These are phyloP conservation scores for Crioceris asparagi DNA, from an alignment of 2,888 invertebrate species.

Conservation along the genomic window DNA sequence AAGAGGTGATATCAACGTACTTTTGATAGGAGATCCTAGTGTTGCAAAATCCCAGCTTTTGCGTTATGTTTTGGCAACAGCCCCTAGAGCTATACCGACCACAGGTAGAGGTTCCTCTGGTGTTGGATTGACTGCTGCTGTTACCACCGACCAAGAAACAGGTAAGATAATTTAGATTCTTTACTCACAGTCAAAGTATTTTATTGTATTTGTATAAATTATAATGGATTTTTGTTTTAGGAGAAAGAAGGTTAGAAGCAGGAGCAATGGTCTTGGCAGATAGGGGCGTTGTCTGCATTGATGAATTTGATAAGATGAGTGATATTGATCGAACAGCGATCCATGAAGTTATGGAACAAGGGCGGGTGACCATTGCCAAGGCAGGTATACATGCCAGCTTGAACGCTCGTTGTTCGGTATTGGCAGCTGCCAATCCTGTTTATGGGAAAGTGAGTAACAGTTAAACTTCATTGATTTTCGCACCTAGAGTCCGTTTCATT, in stretches of 20 bases:
- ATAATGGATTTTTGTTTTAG: conserved; percentile 37
- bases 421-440: conserved; percentile 99
- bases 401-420: conserved; percentile 93
- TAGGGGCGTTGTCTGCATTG: conserved; percentile 72
- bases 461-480: too few relatives aligned
- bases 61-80: conserved; percentile 87
- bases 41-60: conserved; percentile 96
- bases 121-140: conserved; percentile 97
- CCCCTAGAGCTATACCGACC: conserved; percentile 92
- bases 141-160: conserved; percentile 91
- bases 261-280: conserved; percentile 99
- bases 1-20: conserved; percentile 54
- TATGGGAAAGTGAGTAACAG: conserved; percentile 70
- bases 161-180: neutral
- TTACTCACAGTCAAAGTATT: neutral
- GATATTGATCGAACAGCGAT: conserved; percentile 98
- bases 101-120: conserved; percentile 98
- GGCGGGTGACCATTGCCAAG: conserved; percentile 93
- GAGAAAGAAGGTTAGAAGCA: conserved; percentile 66
- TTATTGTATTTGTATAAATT: too few relatives aligned
- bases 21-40: conserved; percentile 93
- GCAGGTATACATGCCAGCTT: conserved; percentile 97
- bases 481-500: too few relatives aligned
- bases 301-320: conserved; percentile 99
- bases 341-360: conserved; percentile 99